A percentile compares a stretch with the other conserved stretches of the same genome.
Conservation (phyloP, 2,797 vertebrate genomes). For the Cynodonichthys magdalenae region DNA sequence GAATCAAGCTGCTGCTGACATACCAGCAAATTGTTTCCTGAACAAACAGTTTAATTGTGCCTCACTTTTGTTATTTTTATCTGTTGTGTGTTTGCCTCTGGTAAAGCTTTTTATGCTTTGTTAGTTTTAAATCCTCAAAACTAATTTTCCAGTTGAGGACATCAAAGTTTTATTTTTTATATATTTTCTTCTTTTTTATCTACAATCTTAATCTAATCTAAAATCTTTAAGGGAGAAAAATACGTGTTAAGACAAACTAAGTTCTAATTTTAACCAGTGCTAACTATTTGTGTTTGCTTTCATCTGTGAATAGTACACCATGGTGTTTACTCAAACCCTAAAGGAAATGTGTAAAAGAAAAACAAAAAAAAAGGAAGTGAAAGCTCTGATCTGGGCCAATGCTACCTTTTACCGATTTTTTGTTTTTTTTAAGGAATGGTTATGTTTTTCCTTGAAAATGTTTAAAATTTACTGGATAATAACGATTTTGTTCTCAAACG, state of each 20-base stretch:
- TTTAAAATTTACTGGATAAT: too few species aligned
- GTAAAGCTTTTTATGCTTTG: conserved; percentile 28
- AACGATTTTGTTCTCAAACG: too few species aligned
- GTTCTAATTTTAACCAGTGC: conserved; percentile 60
- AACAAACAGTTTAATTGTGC: conserved; percentile 13
- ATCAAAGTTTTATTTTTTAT: conserved; percentile 56
- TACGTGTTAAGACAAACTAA: conserved; percentile 31
- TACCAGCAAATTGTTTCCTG: conserved; percentile 9
- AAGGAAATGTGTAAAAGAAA: conserved; percentile 27
- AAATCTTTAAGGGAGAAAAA: conserved; percentile 53
- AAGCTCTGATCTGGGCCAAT: too few species aligned
- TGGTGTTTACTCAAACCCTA: conserved; percentile 28
- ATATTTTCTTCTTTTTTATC: not conserved
- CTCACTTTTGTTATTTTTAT: conserved; percentile 30
- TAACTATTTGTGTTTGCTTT: conserved; percentile 36
- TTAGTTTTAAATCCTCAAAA: conserved; percentile 38
- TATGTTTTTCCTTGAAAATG: too few species aligned
- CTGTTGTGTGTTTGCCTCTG: conserved; percentile 26
- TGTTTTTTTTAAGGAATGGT: too few species aligned
- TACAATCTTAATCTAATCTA: conserved; percentile 60
- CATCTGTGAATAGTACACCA: conserved; percentile 28
- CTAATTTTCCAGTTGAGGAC: conserved; percentile 53
- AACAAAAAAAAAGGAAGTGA: not conserved
- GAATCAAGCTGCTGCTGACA: conserved; percentile 4
- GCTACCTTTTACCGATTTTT: too few species aligned